phyloP scores from a whole-genome alignment of 2,797 vertebrate genomes.

The Anguilla pacifica region DNA sequence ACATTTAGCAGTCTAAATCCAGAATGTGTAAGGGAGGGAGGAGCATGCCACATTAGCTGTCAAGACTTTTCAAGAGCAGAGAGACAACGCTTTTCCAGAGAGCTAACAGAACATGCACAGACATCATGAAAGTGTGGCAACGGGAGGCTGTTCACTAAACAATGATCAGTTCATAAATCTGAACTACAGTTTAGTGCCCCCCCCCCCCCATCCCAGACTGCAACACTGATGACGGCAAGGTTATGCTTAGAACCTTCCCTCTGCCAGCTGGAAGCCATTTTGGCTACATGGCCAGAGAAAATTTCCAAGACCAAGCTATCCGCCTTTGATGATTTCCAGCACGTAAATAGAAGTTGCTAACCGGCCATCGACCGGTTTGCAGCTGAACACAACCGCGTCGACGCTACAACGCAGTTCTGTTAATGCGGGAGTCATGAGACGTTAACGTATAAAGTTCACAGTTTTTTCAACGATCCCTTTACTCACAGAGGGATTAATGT shows the following conservation, averaged over 20 bases:
- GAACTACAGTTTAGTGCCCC: neutral
- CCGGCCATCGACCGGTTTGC: neutral
- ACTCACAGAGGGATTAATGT: neutral
- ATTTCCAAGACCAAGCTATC: constrained; percentile 18
- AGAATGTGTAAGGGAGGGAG: neutral
- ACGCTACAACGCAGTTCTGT: neutral
- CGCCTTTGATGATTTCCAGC: constrained; percentile 28
- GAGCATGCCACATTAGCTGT: too few species aligned
- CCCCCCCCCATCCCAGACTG: neutral
- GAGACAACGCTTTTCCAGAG: neutral
- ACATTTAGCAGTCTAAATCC: neutral
- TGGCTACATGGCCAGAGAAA: constrained; percentile 28
- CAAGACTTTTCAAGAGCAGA: too few species aligned
- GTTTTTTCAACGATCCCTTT: too few species aligned
- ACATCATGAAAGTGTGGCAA: neutral
- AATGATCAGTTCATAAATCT: constrained; percentile 12
- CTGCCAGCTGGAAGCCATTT: constrained; percentile 18
- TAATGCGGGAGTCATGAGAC: too few species aligned
- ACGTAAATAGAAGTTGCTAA: constrained; percentile 24
- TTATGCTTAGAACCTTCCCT: constrained; percentile 2
- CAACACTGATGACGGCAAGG: constrained; percentile 5
- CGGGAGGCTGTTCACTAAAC: neutral
- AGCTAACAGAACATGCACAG: neutral
- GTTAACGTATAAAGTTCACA: too few species aligned
- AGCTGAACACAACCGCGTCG: neutral